Conservation (phyloP, 2,888 invertebrate species). For the Embidobia sp. region DNA sequence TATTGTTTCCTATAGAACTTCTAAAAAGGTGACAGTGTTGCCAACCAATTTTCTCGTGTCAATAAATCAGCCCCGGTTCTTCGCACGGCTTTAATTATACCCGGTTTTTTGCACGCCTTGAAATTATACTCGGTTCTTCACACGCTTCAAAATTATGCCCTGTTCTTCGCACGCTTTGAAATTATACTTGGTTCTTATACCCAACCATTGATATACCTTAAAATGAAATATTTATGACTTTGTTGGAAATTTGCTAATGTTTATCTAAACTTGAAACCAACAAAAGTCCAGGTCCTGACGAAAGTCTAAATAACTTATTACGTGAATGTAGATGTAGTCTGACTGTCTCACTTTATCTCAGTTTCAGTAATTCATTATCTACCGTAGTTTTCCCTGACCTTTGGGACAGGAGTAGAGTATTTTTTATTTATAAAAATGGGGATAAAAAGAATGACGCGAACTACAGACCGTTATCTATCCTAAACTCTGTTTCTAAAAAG, state of each 20-base stretch:
- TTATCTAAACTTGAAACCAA: neutral
- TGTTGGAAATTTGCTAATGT: neutral
- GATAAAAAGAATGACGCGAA: slow-evolving; percentile 26
- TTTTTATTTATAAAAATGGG: slow-evolving; percentile 48
- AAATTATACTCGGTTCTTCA: too few species aligned
- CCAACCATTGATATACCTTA: too few species aligned
- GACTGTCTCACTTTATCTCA: slow-evolving; percentile 17
- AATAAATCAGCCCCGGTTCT: too few species aligned
- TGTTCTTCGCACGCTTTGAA: too few species aligned
- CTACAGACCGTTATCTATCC: slow-evolving; percentile 51
- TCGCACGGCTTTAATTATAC: too few species aligned
- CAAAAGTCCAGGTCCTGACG: slow-evolving; percentile 19
- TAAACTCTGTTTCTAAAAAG: slow-evolving; percentile 47
- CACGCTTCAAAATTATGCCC: too few species aligned
- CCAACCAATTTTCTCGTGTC: too few species aligned
- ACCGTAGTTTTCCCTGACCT: slow-evolving; percentile 30
- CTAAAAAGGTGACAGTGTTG: too few species aligned
- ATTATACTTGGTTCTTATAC: too few species aligned
- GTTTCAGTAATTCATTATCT: slow-evolving; percentile 28
- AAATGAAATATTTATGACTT: too few species aligned
- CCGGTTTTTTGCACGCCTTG: too few species aligned
- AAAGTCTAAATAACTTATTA: slow-evolving; percentile 28
- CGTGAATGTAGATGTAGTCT: slow-evolving; percentile 25
- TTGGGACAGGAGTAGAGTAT: slow-evolving; percentile 44
- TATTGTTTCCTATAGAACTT: too few species aligned